Conservation (phyloP, 2,113 vertebrate genomes). For the Bubalus kerabau region DNA sequence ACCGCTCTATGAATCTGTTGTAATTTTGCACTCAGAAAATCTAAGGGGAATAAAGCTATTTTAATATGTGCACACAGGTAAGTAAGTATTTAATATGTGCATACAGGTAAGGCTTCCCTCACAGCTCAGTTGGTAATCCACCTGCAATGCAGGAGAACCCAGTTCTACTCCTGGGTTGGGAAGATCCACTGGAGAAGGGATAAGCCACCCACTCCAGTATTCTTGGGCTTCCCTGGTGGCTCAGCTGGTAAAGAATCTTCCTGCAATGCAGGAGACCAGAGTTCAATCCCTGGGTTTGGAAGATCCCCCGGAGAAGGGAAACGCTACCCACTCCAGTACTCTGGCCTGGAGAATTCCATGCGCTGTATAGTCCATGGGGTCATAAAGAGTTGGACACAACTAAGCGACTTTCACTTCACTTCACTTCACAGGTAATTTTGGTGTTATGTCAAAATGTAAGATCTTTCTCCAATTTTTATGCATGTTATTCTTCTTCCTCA, state of each 20-base stretch:
- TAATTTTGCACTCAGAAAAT: not conserved
- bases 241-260: not conserved
- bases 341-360: not conserved
- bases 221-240: not conserved
- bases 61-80: not conserved
- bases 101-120: not conserved
- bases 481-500: not conserved
- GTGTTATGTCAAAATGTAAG: not conserved
- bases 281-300: not conserved
- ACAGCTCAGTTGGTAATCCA: not conserved
- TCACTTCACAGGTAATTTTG: not conserved
- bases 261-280: not conserved
- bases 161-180: fast-evolving
- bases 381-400: not conserved
- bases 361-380: not conserved
- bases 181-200: not conserved
- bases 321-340: not conserved
- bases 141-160: not conserved
- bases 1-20: not conserved
- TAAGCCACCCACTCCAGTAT: not conserved
- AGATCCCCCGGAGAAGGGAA: not conserved
- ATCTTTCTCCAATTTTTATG: not conserved
- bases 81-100: not conserved
- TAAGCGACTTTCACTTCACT: not conserved
- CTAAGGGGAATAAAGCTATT: not conserved